Conservation (phyloP, 2,113 vertebrate species). For the Crypturellus undulatus region DNA sequence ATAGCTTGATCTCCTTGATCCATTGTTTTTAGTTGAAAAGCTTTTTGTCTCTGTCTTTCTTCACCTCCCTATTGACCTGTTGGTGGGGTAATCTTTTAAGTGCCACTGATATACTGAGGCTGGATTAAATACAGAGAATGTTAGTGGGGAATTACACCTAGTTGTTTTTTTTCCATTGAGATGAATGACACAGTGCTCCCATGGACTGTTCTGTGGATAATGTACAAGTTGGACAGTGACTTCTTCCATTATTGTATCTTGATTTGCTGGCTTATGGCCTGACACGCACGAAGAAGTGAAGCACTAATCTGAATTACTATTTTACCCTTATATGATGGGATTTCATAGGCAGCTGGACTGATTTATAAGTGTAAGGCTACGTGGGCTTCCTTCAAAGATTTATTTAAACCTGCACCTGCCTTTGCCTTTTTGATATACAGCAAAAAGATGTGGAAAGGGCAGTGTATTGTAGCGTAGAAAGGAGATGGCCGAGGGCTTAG, state of each 20-base stretch:
- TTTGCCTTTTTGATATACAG: not conserved
- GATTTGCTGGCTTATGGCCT: not conserved
- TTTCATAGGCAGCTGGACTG: not conserved
- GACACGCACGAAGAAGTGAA: not conserved
- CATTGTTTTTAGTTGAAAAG: not conserved
- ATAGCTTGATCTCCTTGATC: not conserved
- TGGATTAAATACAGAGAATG: not conserved
- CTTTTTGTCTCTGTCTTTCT: not conserved
- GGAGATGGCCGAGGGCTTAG: not conserved
- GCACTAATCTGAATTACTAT: not conserved
- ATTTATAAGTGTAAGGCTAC: not conserved
- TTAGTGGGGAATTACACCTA: not conserved
- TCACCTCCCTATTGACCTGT: not conserved
- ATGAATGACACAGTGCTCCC: not conserved
- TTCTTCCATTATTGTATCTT: not conserved
- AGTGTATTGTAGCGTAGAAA: not conserved
- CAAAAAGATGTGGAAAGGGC: not conserved
- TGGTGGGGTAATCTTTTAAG: not conserved
- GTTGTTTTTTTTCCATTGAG: not conserved
- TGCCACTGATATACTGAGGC: not conserved
- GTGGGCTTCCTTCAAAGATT: not conserved
- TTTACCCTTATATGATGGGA: not conserved
- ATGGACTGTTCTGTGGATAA: not conserved
- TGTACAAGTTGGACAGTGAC: not conserved
- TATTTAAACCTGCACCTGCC: not conserved